These are phyloP conservation scores for Nymphalis urticae DNA, from an alignment of 2,888 invertebrate genomes.

Conservation along the genomic window DNA sequence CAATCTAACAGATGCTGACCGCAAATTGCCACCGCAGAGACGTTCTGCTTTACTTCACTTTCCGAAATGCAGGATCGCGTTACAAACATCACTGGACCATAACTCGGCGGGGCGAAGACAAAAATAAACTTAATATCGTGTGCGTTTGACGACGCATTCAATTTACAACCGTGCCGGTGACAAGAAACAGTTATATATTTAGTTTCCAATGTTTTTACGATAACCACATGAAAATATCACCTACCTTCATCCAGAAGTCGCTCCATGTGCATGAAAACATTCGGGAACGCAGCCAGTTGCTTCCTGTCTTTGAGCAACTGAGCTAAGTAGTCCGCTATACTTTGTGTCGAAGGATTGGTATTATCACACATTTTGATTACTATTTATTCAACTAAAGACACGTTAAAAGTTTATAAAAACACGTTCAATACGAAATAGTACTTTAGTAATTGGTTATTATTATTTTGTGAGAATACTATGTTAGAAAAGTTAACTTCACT, in stretches of 20 bases:
- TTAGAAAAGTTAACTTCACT: conserved; percentile 81
- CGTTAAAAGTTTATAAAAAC: conserved; percentile 73
- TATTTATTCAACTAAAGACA: conserved; percentile 68
- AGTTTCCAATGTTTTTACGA: conserved; percentile 55
- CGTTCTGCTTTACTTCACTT: conserved; percentile 74
- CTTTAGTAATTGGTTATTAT: conserved; percentile 78
- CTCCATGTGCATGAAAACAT: conserved; percentile 99
- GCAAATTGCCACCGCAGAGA: conserved; percentile 66
- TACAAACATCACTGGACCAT: conserved; percentile 80
- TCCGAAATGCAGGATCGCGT: conserved; percentile 76
- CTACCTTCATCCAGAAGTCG: conserved; percentile 99
- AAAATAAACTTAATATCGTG: conserved; percentile 81
- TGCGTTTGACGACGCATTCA: conserved; percentile 79
- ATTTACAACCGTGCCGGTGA: conserved; percentile 73
- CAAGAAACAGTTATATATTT: conserved; percentile 50
- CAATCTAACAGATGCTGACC: conserved; percentile 74
- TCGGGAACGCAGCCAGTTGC: conserved; percentile 99
- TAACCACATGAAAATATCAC: conserved; percentile 60
- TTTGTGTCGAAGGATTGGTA: conserved; percentile 90
- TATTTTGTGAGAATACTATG: conserved; percentile 76
- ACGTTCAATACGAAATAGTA: conserved; percentile 72
- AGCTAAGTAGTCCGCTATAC: conserved; percentile 99
- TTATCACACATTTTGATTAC: conserved; percentile 80
- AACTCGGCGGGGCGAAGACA: conserved; percentile 79
- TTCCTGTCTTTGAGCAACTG: conserved; percentile 99